Base-by-base conservation (phyloP, 2,888 invertebrate species). In the Archips xylosteana region DNA sequence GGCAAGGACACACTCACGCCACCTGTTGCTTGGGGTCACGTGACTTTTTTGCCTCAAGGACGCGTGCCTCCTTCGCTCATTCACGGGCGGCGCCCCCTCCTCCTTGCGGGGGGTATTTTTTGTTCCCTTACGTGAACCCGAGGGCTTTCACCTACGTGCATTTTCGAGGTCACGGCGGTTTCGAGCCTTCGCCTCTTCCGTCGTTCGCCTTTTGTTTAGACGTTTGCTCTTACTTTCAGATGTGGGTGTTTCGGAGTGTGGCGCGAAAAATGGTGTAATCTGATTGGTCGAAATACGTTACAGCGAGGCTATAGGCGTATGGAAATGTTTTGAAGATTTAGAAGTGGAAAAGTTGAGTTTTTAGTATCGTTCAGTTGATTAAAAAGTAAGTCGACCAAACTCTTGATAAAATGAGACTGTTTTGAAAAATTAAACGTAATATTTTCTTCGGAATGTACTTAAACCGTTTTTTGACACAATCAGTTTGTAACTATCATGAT, bases 11-110 rank as follows among this genome's bases (percentile, higher is more conserved):
- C 90, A 89, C 84, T 89, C 84, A 90, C 91, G 92, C 90, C 93
- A 94, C 94, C 94, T 94, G 94, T 94, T 94, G 94, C 88, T 83
- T 84, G 84, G 83, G 89, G 92, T 92, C 94, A 94, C 93, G 93
- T 94, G 92, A 93, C 94, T 93, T 94, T 94, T 94, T 94, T 94
- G 92, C 92, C 91, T 87, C 91, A 94, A 94, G 94, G 93, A 94
- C 93, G 92, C 89, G 87, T 87, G 89, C 91, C 92, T 92, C 94
- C 93, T 93, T 93, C 92, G 91, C 91, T 92, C 94, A 94, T 94
- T 94, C 94, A 94, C 89, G 94, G 93, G 92, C 86, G 92, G 81
- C 81, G 82, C 79, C 85, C 89, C 91, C 90, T 89, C 86, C 90
- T 89, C 92, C 91, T 91, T 91, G 85, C 88, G 87, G 87, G 87